Percentiles rank a stretch among this genome's conserved stretches.
These are phyloP conservation scores for Proteles cristata DNA, from an alignment of 2,113 vertebrate species.

Conservation along the genomic window DNA sequence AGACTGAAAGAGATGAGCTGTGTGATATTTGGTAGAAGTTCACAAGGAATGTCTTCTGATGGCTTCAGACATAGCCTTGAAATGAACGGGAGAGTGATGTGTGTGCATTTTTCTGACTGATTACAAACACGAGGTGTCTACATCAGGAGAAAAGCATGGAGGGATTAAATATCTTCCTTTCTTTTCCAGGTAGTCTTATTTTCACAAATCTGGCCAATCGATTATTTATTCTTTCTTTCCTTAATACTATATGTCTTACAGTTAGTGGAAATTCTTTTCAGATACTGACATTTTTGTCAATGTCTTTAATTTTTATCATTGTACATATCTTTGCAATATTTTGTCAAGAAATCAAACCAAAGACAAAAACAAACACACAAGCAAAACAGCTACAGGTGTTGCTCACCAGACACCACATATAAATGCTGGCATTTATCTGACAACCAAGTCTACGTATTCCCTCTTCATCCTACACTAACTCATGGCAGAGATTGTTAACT, in stretches of 20 bases:
- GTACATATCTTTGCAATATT: background rate
- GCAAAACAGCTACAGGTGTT: background rate
- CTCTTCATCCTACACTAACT: background rate
- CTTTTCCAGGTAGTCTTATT: background rate
- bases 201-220: background rate
- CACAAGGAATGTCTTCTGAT: background rate
- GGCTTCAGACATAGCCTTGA: background rate
- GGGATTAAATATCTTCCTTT: background rate
- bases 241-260: background rate
- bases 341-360: background rate
- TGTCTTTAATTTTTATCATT: background rate
- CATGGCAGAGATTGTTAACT: background rate
- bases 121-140: background rate
- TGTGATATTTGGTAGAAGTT: background rate
- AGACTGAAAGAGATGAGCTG: background rate
- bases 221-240: background rate
- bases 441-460: background rate
- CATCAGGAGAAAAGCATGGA: background rate
- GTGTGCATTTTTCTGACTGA: background rate
- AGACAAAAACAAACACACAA: background rate
- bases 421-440: background rate
- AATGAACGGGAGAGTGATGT: background rate
- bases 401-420: background rate
- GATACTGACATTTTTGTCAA: constrained; percentile 2
- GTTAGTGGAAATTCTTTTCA: background rate